Evolutionary conservation across 2,888 invertebrate genomes (phyloP).

Genomic region (Antheraea yamamai): DNA sequence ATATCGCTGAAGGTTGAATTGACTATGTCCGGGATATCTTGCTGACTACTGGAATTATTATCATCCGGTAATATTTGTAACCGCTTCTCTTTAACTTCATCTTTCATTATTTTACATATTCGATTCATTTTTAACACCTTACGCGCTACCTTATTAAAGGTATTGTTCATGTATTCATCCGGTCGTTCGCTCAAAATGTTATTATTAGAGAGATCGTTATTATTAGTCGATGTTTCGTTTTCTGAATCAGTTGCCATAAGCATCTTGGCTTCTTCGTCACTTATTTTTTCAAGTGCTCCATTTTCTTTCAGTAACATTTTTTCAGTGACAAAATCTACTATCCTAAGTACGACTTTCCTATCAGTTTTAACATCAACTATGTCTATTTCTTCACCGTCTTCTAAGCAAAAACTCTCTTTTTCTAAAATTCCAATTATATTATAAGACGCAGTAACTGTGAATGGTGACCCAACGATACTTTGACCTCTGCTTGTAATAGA

Average conservation of each 20-base stretch:
- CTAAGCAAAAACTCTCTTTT: slow-evolving; percentile 65
- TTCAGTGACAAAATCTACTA: slow-evolving; percentile 81
- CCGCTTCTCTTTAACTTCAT: slow-evolving; percentile 42
- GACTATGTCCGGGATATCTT: slow-evolving; percentile 72
- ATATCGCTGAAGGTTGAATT: slow-evolving; percentile 70
- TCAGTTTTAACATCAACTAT: slow-evolving; percentile 71
- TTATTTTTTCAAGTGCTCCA: slow-evolving; percentile 73
- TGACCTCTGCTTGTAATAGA: slow-evolving; percentile 80
- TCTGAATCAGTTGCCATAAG: slow-evolving; percentile 58
- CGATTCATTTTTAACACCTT: slow-evolving; percentile 61
- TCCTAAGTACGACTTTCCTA: slow-evolving; percentile 74
- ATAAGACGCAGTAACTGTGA: slow-evolving; percentile 69
- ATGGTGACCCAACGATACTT: slow-evolving; percentile 83
- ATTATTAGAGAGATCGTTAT: slow-evolving; percentile 15
- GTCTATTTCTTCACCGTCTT: slow-evolving; percentile 76
- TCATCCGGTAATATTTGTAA: slow-evolving; percentile 31
- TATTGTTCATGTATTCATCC: slow-evolving; percentile 31
- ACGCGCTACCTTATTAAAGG: slow-evolving; percentile 55
- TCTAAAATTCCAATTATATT: slow-evolving; percentile 63
- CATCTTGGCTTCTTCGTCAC: slow-evolving; percentile 67
- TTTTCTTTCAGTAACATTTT: slow-evolving; percentile 81
- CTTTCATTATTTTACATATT: slow-evolving; percentile 60
- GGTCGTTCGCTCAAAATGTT: slow-evolving; percentile 18
- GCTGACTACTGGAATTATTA: slow-evolving; percentile 36
- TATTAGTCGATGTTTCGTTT: slow-evolving; percentile 25